These are phyloP conservation scores for Petrocephalus schoutedeni DNA, from an alignment of 2,797 vertebrate genomes.

Conservation along the genomic window DNA sequence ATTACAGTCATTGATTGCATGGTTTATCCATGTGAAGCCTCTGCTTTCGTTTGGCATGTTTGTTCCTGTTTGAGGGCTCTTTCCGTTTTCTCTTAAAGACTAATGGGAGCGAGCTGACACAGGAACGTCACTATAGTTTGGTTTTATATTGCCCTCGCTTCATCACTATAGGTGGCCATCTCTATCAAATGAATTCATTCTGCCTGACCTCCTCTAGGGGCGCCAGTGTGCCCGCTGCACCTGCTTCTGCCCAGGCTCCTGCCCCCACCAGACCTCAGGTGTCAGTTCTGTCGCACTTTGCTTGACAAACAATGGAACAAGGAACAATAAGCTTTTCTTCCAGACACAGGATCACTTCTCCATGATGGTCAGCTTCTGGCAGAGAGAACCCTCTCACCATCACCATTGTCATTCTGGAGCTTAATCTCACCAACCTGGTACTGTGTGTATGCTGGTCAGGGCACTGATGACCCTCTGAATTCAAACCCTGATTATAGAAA, in stretches of 20 bases:
- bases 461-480: background rate
- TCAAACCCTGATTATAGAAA: background rate
- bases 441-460: background rate
- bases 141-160: background rate
- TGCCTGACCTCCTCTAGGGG: background rate
- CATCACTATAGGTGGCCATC: background rate
- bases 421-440: background rate
- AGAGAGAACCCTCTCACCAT: no score
- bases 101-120: background rate
- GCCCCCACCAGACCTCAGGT: no score
- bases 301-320: no score
- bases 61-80: background rate
- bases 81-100: background rate
- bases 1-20: background rate
- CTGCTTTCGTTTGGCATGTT: background rate
- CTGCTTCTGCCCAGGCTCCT: no score
- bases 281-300: no score
- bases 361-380: no score
- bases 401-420: background rate
- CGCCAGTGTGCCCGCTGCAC: no score
- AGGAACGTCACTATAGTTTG: background rate
- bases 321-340: no score
- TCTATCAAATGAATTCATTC: background rate
- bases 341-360: no score
- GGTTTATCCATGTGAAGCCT: background rate